Evolutionary conservation across 2,888 invertebrate genomes (phyloP), one percentile per base, ranked within the genome.

Genomic region (Dynastes grantii): DNA sequence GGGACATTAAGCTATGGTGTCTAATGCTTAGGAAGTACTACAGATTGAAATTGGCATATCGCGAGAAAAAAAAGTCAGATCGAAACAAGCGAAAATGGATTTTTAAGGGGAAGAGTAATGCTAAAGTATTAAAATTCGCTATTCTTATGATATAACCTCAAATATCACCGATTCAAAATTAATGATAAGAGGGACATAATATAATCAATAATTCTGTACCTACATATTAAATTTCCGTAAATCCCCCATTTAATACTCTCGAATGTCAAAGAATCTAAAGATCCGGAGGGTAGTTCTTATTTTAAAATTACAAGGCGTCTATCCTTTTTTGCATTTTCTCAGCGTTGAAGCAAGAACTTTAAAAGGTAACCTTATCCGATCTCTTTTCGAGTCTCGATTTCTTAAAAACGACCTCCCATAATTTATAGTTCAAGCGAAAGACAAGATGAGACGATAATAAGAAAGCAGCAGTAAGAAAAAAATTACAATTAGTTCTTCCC

Each of bases 251-350:
- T 29, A 67, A 27, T 27, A 45, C 13, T 67, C 13, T 67, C 45
- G 37, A n/a, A 29, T 67, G 16, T 67, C 67, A 67, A 67, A 40
- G 22, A 13, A 16, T 9, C 16, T 6, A 64, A 64, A 29, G 64
- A 45, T 45, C 64, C 29, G 5, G 29, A 37, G 29, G 29, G 64
- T 1, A n/a, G 29, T n/a, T 11, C 16, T 45, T 27, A 45, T 45
- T 67, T 67, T 40, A 16, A 67, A 67, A 67, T 67, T 45, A 67
- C 67, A 67, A 67, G 29, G 67, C 16, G 2, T 22, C 22, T 37
- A n/a, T 29, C n/a, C 29, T 6, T n/a, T 45, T 8, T 67, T 67
- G 67, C 27, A 61, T 29, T 61, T 65, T 40, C 67, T 55, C n/a
- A 6, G 55, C 5, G 55, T 55, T 1, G 55, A 55, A 16, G 16